Base-by-base conservation (phyloP, 2,797 vertebrate genomes). In the Sebastes vulpes region DNA sequence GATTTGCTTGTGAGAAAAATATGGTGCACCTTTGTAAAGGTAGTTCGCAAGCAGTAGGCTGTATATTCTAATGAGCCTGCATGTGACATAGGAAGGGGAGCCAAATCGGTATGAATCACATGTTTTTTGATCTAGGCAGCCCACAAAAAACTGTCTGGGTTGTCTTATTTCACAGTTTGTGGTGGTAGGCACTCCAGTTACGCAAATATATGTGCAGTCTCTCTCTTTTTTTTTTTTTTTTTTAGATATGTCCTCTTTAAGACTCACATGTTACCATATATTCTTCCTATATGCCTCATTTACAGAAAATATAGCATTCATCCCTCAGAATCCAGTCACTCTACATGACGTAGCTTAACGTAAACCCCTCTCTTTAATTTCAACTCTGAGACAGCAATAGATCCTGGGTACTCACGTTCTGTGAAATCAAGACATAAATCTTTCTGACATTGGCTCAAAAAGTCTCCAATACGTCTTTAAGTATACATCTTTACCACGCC, bases 321-420 rank as follows among this genome's bases (percentile, higher is more conserved):
- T 71, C 65, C 9, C 16, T 63, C 50, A 65, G 10, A 32, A 67
- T 46, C 46, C 32, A 76, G 63, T 16, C 67, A 20, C 10, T 72
- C 42, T 38, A 50, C 59, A 68, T 35, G 28, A 70, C n/a, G 4
- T 56, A 38, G 18, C 28, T 38, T 11, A 74, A 23, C 57, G 9
- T 61, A 72, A 70, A 75, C n/a, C 38, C 38, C 21, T 38, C 23
- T 71, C 63, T 78, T 72, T 67, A 65, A 74, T 72, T 26, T 16
- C 18, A 72, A 75, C 32, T 26, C 53, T 72, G 28, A 65, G 57
- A 52, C 64, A 32, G 42, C 25, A 46, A 32, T 9, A 25, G 50
- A 76, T 69, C 66, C 7, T 29, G 10, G 42, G 18, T 77, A 18
- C 18, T 65, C 65, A 56, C 1, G 1, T 46, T 46, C 65, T 57